phyloP scores from a whole-genome alignment of 1,140 invertebrate genomes.

The Diabrotica undecimpunctata region DNA sequence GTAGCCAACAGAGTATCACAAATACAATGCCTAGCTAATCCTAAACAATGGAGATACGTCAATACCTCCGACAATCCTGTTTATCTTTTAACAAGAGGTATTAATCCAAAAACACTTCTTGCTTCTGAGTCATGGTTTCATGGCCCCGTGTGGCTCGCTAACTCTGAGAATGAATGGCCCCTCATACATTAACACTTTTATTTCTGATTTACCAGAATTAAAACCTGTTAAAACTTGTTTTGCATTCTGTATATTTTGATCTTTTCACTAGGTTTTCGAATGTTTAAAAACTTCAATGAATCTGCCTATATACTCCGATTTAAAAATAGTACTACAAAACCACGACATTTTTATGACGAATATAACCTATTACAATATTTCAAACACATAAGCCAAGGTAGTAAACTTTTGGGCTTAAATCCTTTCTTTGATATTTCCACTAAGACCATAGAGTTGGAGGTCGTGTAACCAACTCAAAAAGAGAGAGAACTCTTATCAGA shows the following conservation, averaged over 20 bases:
- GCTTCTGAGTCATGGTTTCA: constrained; percentile 23
- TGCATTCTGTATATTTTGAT: not conserved
- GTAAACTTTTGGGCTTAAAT: constrained; percentile 19
- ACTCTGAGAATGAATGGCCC: not conserved
- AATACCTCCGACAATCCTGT: constrained; percentile 22
- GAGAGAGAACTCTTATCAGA: no score
- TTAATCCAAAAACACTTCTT: constrained; percentile 6
- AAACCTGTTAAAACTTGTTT: not conserved
- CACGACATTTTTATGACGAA: constrained; percentile 17
- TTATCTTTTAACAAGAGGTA: constrained; percentile 19
- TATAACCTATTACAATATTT: constrained; percentile 10
- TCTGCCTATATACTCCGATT: constrained; percentile 14
- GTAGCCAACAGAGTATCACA: constrained; percentile 23
- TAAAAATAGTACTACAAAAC: constrained; percentile 10
- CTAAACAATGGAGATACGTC: constrained; percentile 23
- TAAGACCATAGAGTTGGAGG: constrained; percentile 34
- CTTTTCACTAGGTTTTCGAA: constrained; percentile 10
- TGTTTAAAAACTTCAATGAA: constrained; percentile 12
- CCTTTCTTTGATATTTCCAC: constrained; percentile 32
- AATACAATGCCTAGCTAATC: constrained; percentile 16
- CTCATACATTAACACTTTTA: not conserved
- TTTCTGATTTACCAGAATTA: not conserved
- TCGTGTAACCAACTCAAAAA: constrained; percentile 32
- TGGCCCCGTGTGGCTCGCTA: constrained; percentile 21
- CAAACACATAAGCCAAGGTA: constrained; percentile 12